A percentile compares a stretch with the other conserved stretches of the same genome.
phyloP scores from a whole-genome alignment of 2,113 vertebrate genomes.

The Callipepla californica region DNA sequence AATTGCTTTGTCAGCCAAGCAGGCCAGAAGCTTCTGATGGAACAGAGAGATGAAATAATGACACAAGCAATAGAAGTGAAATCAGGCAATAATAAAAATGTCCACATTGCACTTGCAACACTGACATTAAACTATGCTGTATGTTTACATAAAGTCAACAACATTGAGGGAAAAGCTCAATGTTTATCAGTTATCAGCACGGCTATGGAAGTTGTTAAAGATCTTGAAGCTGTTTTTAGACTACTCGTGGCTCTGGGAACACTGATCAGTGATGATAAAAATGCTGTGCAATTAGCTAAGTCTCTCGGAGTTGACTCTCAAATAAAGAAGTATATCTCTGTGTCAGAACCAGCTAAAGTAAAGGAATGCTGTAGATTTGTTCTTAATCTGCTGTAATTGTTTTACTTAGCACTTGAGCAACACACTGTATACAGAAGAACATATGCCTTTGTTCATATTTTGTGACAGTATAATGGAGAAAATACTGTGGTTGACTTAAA shows the following conservation, averaged over 20 bases:
- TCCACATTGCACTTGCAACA: constrained; percentile 94
- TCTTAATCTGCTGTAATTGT: constrained; percentile 87
- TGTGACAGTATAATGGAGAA: constrained; percentile 60
- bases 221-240: constrained; percentile 95
- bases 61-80: constrained; percentile 90
- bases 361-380: constrained; percentile 94
- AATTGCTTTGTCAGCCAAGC: constrained; percentile 90
- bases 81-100: constrained; percentile 90
- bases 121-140: constrained; percentile 93
- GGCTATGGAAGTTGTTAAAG: constrained; percentile 92
- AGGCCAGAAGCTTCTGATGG: constrained; percentile 89
- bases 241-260: constrained; percentile 96
- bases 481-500: constrained; percentile 71
- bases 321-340: constrained; percentile 90
- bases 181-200: constrained; percentile 95
- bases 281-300: constrained; percentile 91
- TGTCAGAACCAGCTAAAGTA: constrained; percentile 94
- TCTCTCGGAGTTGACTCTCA: constrained; percentile 93
- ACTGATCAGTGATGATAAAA: constrained; percentile 88
- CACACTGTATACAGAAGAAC: constrained; percentile 27
- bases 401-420: constrained; percentile 7
- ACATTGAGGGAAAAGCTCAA: constrained; percentile 95
- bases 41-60: constrained; percentile 89
- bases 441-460: constrained; percentile 56
- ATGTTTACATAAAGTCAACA: constrained; percentile 87